A percentile compares a stretch with the other conserved stretches of the same genome.
phyloP scores from a whole-genome alignment of 2,888 invertebrate species.

The Teleogryllus oceanicus region DNA sequence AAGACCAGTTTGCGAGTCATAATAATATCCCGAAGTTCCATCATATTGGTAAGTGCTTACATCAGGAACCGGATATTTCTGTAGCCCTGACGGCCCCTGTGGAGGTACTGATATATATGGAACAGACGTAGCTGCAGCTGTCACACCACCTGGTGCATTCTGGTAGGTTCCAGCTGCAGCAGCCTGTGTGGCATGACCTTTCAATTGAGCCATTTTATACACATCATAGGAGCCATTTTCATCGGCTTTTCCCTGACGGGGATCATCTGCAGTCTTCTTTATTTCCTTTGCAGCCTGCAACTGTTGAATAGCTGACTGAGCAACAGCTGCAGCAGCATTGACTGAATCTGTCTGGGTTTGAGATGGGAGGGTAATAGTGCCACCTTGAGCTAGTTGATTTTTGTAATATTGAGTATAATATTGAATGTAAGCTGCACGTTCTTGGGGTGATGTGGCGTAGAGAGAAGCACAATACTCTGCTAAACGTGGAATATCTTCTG shows the following conservation, averaged over 20 bases:
- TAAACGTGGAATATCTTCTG: slow-evolving; percentile 64
- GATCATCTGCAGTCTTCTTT: slow-evolving; percentile 30
- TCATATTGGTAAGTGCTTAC: slow-evolving; percentile 90
- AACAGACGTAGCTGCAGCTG: slow-evolving; percentile 20
- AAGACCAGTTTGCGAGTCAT: slow-evolving; percentile 85
- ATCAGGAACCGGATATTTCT: slow-evolving; percentile 65
- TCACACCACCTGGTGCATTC: not conserved
- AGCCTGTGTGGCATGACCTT: not conserved
- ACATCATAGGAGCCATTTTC: not conserved
- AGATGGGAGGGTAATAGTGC: slow-evolving; percentile 52
- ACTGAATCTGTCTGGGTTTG: slow-evolving; percentile 67
- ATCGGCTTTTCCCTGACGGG: not conserved
- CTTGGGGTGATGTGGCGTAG: slow-evolving; percentile 68
- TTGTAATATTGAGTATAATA: slow-evolving; percentile 73
- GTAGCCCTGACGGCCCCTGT: not conserved
- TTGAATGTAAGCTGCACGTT: slow-evolving; percentile 66
- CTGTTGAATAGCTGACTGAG: slow-evolving; percentile 78
- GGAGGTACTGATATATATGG: not conserved
- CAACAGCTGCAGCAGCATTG: slow-evolving; percentile 84
- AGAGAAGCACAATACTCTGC: slow-evolving; percentile 73
- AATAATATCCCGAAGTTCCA: slow-evolving; percentile 92
- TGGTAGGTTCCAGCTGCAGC: not conserved
- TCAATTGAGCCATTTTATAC: not conserved
- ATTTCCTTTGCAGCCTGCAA: slow-evolving; percentile 49
- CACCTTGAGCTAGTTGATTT: slow-evolving; percentile 55